phyloP scores from a whole-genome alignment of 2,888 invertebrate genomes.

The Minunthozetes semirufus region DNA sequence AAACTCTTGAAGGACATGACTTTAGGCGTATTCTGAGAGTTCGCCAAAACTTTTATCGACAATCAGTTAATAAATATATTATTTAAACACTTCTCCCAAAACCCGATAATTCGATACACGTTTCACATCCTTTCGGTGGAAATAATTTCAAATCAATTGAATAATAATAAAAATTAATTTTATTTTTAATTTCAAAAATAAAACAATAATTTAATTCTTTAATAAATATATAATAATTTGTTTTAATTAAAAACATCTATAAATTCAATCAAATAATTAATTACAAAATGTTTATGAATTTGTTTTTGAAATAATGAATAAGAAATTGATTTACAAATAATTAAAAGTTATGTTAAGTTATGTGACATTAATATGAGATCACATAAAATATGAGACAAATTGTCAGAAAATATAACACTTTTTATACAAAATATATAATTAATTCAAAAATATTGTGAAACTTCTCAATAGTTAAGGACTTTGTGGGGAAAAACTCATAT shows the following conservation, averaged over 20 bases:
- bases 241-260: too few species aligned
- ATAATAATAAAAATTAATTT: too few species aligned
- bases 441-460: not conserved
- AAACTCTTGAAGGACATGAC: not conserved
- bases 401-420: not conserved
- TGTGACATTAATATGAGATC: too few species aligned
- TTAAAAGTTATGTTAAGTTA: too few species aligned
- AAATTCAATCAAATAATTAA: not conserved
- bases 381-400: not conserved
- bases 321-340: not conserved
- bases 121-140: not conserved
- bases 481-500: not conserved
- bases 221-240: too few species aligned
- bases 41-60: not conserved
- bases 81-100: not conserved
- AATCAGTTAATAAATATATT: not conserved
- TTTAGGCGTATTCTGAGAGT: not conserved
- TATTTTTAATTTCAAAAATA: too few species aligned
- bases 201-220: too few species aligned
- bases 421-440: not conserved
- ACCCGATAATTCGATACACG: not conserved
- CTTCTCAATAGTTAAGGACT: slow-evolving; percentile 2
- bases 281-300: not conserved
- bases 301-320: not conserved
- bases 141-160: not conserved